These are phyloP conservation scores for Thelaira solivaga DNA, from an alignment of 2,888 invertebrate species.

Conservation along the genomic window DNA sequence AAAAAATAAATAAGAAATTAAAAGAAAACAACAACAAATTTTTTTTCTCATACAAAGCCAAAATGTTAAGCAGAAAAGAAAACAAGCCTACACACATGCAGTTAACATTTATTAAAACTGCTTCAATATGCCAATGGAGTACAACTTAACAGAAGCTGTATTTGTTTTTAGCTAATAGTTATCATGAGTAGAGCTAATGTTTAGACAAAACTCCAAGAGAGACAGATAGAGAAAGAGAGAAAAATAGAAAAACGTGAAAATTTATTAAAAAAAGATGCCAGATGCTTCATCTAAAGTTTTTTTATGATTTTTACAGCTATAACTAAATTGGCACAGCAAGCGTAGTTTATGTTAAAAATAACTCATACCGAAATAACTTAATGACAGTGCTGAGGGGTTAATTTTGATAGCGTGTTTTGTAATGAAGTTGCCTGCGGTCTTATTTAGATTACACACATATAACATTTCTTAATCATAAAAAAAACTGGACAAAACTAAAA, in stretches of 20 bases:
- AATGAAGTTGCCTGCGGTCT: no score
- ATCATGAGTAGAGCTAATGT: neutral
- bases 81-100: neutral
- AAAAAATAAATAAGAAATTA: conserved; percentile 6
- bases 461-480: no score
- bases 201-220: neutral
- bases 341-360: no score
- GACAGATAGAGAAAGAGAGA: neutral
- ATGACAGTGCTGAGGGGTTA: no score
- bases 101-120: neutral
- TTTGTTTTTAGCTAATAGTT: neutral
- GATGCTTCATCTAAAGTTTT: no score
- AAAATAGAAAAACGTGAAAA: neutral
- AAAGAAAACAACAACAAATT: neutral
- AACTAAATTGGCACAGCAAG: no score
- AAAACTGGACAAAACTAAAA: no score
- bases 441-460: no score
- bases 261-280: neutral
- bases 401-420: no score
- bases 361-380: no score
- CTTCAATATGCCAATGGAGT: neutral
- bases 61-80: neutral
- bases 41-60: neutral
- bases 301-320: no score
- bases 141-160: neutral